phyloP scores from a whole-genome alignment of 2,888 invertebrate genomes.

The Cerceris rybyensis region DNA sequence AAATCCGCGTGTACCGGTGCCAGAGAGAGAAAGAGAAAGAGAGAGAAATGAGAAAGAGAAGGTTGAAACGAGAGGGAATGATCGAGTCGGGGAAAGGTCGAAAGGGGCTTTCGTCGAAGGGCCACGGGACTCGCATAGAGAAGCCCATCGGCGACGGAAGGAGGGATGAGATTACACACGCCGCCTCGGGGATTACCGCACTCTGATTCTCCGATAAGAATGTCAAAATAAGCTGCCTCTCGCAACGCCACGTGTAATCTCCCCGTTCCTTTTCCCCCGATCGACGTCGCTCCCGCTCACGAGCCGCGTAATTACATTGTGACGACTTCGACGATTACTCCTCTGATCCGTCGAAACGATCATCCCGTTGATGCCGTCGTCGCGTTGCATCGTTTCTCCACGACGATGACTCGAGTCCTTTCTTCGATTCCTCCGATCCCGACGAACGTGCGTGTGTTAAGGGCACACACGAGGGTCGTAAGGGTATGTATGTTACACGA shows the following conservation, averaged over 20 bases:
- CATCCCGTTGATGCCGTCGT: constrained; percentile 34
- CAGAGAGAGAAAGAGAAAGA: constrained; percentile 20
- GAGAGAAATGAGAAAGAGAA: constrained; percentile 29
- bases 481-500: not conserved
- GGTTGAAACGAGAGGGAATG: constrained; percentile 39
- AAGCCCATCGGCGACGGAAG: constrained; percentile 44
- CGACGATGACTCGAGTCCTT: constrained; percentile 34
- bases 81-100: constrained; percentile 52
- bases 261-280: constrained; percentile 22
- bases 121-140: constrained; percentile 47
- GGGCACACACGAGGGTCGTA: not conserved
- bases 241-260: constrained; percentile 71
- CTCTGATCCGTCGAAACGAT: constrained; percentile 56
- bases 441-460: not conserved
- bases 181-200: constrained; percentile 79
- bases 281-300: constrained; percentile 45
- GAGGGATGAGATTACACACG: constrained; percentile 77
- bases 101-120: constrained; percentile 58
- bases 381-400: constrained; percentile 25
- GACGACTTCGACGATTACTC: constrained; percentile 58
- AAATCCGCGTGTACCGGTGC: not conserved
- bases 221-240: constrained; percentile 80
- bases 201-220: constrained; percentile 81
- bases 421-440: constrained; percentile 1
- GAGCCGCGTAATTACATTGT: constrained; percentile 80